phyloP scores from a whole-genome alignment of 2,797 vertebrate species.

The Takifugu ocellatus region DNA sequence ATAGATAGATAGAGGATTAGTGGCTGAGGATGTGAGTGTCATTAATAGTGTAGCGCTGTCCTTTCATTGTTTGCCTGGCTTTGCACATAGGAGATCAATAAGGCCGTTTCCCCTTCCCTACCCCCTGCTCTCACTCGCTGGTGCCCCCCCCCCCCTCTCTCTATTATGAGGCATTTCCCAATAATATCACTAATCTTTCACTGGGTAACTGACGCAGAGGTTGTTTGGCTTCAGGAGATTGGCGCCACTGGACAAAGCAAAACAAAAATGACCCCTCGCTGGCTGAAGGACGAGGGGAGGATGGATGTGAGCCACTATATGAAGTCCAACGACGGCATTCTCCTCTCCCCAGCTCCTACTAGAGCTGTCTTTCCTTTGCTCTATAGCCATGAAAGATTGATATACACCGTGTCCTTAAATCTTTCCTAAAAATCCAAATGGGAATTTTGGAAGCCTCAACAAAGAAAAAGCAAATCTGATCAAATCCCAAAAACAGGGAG shows the following conservation, averaged over 20 bases:
- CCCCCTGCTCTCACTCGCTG: constrained; percentile 59
- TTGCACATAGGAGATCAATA: constrained; percentile 81
- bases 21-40: constrained; percentile 58
- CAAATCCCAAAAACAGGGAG: constrained; percentile 53
- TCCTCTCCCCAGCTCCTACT: constrained; percentile 26
- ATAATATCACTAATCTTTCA: constrained; percentile 64
- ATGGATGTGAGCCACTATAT: constrained; percentile 28
- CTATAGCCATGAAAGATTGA: constrained; percentile 52
- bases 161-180: constrained; percentile 47
- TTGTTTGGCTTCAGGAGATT: constrained; percentile 39
- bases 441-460: constrained; percentile 42
- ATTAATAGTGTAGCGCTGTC: constrained; percentile 74
- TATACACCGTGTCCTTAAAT: constrained; percentile 25
- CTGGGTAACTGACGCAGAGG: constrained; percentile 54
- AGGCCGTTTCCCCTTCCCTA: constrained; percentile 69
- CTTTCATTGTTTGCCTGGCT: constrained; percentile 79
- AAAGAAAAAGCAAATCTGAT: constrained; percentile 56
- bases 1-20: constrained; percentile 57
- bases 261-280: constrained; percentile 6
- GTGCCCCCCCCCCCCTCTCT: constrained; percentile 33
- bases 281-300: constrained; percentile 13
- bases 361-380: constrained; percentile 23
- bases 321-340: constrained; percentile 43
- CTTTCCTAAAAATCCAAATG: constrained; percentile 43
- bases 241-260: constrained; percentile 23